Evolutionary conservation across 2,113 vertebrate species (phyloP), one percentile per base, ranked within the genome.

Genomic region (Scomber scombrus): DNA sequence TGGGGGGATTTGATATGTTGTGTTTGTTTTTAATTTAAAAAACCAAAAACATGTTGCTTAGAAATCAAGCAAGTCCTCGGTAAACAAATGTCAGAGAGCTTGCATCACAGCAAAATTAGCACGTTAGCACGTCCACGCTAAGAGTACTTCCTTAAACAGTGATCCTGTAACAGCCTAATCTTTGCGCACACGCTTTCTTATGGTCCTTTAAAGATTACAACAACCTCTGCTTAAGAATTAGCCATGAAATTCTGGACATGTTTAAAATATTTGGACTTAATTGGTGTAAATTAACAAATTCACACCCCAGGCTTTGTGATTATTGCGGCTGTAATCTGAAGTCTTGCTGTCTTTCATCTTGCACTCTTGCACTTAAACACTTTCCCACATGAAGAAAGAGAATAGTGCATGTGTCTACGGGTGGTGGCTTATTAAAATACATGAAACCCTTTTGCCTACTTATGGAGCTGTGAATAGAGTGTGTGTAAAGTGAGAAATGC

Each of bases 241-340:
- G 67, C 81, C 60, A 54, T 78, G 63, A 69, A 64, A 65, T 31
- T 26, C 43, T 70, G 43, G 54, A 55, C 60, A 45, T 63, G 40
- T 83, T 87, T 77, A 12, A 87, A 85, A 87, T 26, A 84, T 78
- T 73, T 69, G 49, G 55, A 78, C 73, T 82, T 88, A 84, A 84
- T 85, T 82, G 79, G 52, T 61, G 65, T 57, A 89, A 88, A 88
- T 87, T 23, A 85, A 71, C 26, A 65, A 54, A 79, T 62, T 62
- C 46, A 54, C 71, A 65, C 75, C 81, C 10, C 11, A n/a, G 82
- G 78, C 69, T 74, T 70, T 74, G 46, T 75, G 54, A 78, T 90
- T 66, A 61, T 58, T 81, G 58, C 55, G 16, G 23, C n/a, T 54
- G 31, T 18, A 56, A 74, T 79, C 13, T 11, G 34, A 19, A 64